Evolutionary conservation across 1,140 invertebrate genomes (phyloP), one percentile per base, ranked within the genome.

Genomic region (Papilio machaon): DNA sequence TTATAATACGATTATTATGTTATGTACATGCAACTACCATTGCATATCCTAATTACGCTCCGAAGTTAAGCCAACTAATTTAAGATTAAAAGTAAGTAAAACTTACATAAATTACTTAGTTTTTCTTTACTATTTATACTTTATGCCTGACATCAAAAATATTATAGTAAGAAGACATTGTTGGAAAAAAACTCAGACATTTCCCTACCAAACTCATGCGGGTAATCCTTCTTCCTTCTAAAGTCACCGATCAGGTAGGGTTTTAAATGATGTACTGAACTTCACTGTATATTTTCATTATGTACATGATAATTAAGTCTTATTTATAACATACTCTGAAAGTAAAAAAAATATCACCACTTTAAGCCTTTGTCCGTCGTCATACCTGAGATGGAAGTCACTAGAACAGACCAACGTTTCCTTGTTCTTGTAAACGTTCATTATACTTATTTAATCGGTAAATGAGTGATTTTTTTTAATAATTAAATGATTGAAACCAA

Each of bases 401-500:
- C 60, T 43, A 8, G 43, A 79, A 67, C 38, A 0, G 17, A 6
- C 4, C 60, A 60, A 17, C 19, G 77, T 79, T 79, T 79, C 54
- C 77, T 64, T 30, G 30, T 79, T 64, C 17, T 64, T 47, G 77
- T 46, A 35, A 46, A 79, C 11, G 6, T 67, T 60, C 38, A 78
- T 60, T 78, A 60, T 15, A 74, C 9, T 35, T 67, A 15, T 67
- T 67, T 64, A 79, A 79, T 19, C n/a, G 35, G 2, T 67, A 64
- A 47, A 67, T 79, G 11, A 15, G 13, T 43, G 30, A 46, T 79
- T 43, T 67, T 17, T 64, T 58, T 30, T 15, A n/a, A 11, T 43
- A 64, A 79, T 79, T 67, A 67, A 67, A 11, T 43, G 47, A 79
- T 79, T 67, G 47, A 67, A 79, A 79, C 19, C 11, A 46, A 46